Percentiles rank a stretch among this genome's conserved stretches.
These are phyloP conservation scores for Hypomecis atomaria DNA, from an alignment of 2,888 invertebrate species.

Conservation along the genomic window DNA sequence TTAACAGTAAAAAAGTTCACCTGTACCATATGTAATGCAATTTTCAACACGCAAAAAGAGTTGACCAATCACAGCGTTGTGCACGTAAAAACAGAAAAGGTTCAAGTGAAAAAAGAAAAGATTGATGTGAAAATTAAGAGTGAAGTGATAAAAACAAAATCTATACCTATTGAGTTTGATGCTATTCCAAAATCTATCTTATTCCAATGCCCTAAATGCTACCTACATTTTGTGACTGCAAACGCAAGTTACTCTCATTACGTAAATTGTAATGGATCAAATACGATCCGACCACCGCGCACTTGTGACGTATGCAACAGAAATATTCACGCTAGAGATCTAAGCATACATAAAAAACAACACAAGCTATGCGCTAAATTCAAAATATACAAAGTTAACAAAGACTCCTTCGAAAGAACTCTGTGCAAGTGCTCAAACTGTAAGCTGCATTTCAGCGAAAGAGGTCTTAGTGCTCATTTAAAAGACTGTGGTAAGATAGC, in stretches of 20 bases:
- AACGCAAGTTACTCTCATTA: conserved; percentile 23
- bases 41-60: conserved; percentile 26
- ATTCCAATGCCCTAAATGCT: conserved; percentile 53
- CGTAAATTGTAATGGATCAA: not conserved
- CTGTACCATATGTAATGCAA: conserved; percentile 34
- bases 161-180: not conserved
- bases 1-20: conserved; percentile 47
- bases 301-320: conserved; percentile 51
- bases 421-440: conserved; percentile 57
- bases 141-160: conserved; percentile 8
- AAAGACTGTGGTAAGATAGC: conserved; percentile 33
- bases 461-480: conserved; percentile 47
- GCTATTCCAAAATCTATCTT: conserved; percentile 49
- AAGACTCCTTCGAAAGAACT: conserved; percentile 44
- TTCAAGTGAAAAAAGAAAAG: conserved; percentile 29
- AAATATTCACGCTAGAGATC: conserved; percentile 46
- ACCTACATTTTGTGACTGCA: conserved; percentile 47
- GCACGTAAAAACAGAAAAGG: conserved; percentile 32
- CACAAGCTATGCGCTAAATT: conserved; percentile 51
- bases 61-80: conserved; percentile 28
- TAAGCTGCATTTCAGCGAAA: conserved; percentile 51
- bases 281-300: not conserved
- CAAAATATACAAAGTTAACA: conserved; percentile 47
- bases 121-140: not conserved
- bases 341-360: conserved; percentile 49